Conservation (phyloP, 2,113 vertebrate species). For the Rhinoderma darwinii region DNA sequence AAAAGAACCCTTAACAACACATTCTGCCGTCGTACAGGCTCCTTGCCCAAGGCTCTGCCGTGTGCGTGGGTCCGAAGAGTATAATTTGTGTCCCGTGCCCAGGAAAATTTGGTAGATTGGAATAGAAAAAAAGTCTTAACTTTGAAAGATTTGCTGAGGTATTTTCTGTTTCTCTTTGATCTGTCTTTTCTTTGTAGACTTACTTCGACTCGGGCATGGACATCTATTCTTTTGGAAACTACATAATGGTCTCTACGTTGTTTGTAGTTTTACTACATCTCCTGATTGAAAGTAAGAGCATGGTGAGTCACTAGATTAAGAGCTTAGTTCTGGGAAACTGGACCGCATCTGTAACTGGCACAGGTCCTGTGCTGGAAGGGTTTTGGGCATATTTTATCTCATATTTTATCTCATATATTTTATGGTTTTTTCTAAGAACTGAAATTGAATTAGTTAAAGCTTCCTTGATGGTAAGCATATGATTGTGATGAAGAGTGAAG, state of each 20-base stretch:
- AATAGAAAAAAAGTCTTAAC: no score
- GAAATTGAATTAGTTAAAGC: no score
- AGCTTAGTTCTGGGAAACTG: neutral
- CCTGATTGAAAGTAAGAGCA: conserved; percentile 86
- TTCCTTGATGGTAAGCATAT: no score
- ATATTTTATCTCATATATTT: no score
- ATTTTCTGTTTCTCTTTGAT: neutral
- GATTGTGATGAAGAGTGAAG: no score
- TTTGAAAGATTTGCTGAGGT: neutral
- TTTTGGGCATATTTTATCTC: neutral
- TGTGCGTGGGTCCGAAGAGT: no score
- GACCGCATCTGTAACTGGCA: neutral
- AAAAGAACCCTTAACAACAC: no score
- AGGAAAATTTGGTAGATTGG: no score
- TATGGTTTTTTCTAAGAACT: no score
- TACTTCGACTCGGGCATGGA: conserved; percentile 82
- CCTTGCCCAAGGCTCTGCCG: no score
- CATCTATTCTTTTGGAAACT: conserved; percentile 85
- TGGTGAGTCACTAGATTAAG: conserved; percentile 78
- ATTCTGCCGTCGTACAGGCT: no score
- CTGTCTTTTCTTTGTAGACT: conserved; percentile 70
- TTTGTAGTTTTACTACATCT: conserved; percentile 89
- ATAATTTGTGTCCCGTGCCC: no score
- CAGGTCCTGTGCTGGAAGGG: neutral
- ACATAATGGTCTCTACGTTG: conserved; percentile 86